phyloP scores from a whole-genome alignment of 2,113 vertebrate species.

The Sula dactylatra region DNA sequence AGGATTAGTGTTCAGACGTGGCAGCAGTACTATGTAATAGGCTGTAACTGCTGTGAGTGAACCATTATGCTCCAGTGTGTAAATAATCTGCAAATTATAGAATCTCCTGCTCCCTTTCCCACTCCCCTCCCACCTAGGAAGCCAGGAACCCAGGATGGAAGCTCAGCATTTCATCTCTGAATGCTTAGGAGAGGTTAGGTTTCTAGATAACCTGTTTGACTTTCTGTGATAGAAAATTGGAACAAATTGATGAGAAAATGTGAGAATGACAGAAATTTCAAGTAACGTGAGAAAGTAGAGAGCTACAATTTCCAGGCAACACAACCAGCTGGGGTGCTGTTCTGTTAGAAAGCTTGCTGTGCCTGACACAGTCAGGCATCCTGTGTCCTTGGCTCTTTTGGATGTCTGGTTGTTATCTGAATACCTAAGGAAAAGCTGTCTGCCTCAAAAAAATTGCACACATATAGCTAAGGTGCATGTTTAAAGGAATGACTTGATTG shows the following conservation, averaged over 20 bases:
- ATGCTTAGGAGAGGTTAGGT: neutral
- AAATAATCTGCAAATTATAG: conserved; percentile 20
- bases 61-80: neutral
- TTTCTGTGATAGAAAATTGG: neutral
- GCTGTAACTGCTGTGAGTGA: neutral
- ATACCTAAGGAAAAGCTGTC: neutral
- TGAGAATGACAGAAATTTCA: neutral
- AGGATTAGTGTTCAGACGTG: neutral
- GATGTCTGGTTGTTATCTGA: neutral
- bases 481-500: neutral
- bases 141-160: neutral
- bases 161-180: neutral
- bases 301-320: neutral
- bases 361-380: neutral
- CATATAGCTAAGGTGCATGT: neutral
- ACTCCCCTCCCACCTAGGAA: neutral
- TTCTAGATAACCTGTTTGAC: neutral
- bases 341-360: neutral
- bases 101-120: neutral
- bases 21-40: neutral
- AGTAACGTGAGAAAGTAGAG: neutral
- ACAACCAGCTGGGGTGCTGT: neutral
- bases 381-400: neutral
- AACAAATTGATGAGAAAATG: neutral
- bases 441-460: neutral